Evolutionary conservation across 2,797 vertebrate species (phyloP), one percentile per base, ranked within the genome.

Genomic region (Dendrocincla fuliginosa): DNA sequence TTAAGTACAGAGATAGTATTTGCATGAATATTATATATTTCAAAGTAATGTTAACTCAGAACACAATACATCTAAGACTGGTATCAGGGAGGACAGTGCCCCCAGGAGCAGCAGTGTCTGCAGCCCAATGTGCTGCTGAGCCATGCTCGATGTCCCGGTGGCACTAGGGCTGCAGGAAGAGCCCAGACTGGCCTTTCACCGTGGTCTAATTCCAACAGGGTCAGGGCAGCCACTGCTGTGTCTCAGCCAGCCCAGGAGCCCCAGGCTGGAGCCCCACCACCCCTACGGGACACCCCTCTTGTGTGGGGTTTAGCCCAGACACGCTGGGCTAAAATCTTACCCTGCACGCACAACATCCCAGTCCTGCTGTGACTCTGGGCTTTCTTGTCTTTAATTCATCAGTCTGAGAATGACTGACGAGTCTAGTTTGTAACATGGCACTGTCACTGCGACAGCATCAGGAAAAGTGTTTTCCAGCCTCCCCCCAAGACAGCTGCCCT

Each of bases 1-100:
- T 97, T 94, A 95, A 96, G 81, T 71, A 82, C 56, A 76, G 96
- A 95, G 87, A 88, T 95, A 97, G 91, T 95, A 93, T 96, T 96
- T 97, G 77, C 88, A 96, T 89, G 87, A 89, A 55, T 87, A 42
- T 91, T 94, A 92, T 93, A 94, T 95, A 96, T 96, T 96, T 91
- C 94, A 84, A 96, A 94, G 89, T 84, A 84, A 50, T 86, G 95
- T 89, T 93, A 94, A 95, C 95, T 92, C 53, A 94, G 68, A 93
- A 77, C 39, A 61, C 65, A 90, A 92, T 77, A 79, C 46, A 87
- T 75, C 89, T 92, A 27, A 82, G 74, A 46, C 47, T 63, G 60
- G 19, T 93, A 46, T 60, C n/a, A 5, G 71, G 61, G 73, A 94
- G 82, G 87, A 83, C 55, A 87, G 80, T 60, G 80, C 61, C 22